A percentile compares a stretch with the other conserved stretches of the same genome.
These are phyloP conservation scores for Gila robusta DNA, from an alignment of 2,797 vertebrate species.

Conservation along the genomic window DNA sequence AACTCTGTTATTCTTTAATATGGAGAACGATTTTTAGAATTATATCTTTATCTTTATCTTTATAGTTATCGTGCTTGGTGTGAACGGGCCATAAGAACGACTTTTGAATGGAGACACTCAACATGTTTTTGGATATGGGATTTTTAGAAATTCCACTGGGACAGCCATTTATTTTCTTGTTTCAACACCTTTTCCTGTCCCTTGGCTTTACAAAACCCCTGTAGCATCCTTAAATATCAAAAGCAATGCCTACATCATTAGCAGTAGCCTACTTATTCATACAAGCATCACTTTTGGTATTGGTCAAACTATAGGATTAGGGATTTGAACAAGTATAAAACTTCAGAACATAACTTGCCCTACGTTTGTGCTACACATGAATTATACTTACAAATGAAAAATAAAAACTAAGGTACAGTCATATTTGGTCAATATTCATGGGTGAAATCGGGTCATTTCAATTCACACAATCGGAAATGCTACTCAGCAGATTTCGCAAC, in stretches of 20 bases:
- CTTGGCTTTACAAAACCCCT: slow-evolving; percentile 15
- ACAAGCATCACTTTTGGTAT: background rate
- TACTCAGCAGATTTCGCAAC: background rate
- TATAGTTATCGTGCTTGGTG: no score
- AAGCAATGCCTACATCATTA: background rate
- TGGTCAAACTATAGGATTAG: background rate
- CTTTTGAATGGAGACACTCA: slow-evolving; percentile 4
- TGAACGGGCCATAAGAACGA: no score
- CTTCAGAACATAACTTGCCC: background rate
- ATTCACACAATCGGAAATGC: background rate
- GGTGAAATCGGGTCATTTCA: background rate
- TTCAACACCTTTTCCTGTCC: slow-evolving; percentile 50
- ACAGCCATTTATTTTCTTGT: slow-evolving; percentile 47
- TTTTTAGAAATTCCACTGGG: slow-evolving; percentile 1
- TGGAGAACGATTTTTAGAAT: no score
- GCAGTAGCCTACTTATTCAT: background rate
- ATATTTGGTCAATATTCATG: background rate
- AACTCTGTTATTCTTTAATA: no score
- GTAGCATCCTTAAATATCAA: background rate
- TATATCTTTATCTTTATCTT: no score
- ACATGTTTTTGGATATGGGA: slow-evolving; percentile 18
- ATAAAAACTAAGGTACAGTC: no score
- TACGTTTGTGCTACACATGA: background rate
- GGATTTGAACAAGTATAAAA: background rate
- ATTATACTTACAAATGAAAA: background rate